Conservation (phyloP, 1,140 invertebrate genomes). For the Magallana ariakensis region DNA sequence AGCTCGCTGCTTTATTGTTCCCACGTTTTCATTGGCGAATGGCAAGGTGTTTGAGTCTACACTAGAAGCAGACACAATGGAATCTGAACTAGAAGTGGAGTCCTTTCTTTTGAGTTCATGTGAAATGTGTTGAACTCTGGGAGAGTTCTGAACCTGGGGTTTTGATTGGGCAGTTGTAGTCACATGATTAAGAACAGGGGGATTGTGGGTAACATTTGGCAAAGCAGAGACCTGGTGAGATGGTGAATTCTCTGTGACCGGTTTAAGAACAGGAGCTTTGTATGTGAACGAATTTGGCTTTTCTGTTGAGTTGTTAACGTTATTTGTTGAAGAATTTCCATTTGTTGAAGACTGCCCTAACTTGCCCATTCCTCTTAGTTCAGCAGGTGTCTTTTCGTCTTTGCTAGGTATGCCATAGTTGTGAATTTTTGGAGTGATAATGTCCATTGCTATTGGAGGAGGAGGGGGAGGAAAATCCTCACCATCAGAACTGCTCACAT, state of each 20-base stretch:
- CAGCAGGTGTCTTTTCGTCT: slow-evolving; percentile 61
- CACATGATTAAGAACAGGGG: slow-evolving; percentile 46
- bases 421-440: slow-evolving; percentile 76
- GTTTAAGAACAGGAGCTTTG: slow-evolving; percentile 2
- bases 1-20: slow-evolving; percentile 93
- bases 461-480: slow-evolving; percentile 81
- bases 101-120: slow-evolving; percentile 62
- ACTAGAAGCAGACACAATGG: slow-evolving; percentile 88
- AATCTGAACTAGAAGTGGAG: slow-evolving; percentile 82
- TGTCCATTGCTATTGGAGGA: slow-evolving; percentile 79
- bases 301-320: not conserved
- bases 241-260: slow-evolving; percentile 33
- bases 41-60: slow-evolving; percentile 95
- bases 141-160: slow-evolving; percentile 10
- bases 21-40: slow-evolving; percentile 99
- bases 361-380: slow-evolving; percentile 54
- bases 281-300: slow-evolving; percentile 14
- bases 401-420: slow-evolving; percentile 75
- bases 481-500: slow-evolving; percentile 71
- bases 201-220: slow-evolving; percentile 39
- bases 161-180: slow-evolving; percentile 46
- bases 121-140: slow-evolving; percentile 14
- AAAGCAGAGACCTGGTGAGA: slow-evolving; percentile 16
- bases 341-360: slow-evolving; percentile 30
- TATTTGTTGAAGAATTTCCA: slow-evolving; percentile 24